Conservation (phyloP, 2,113 vertebrate genomes). For the Xenopus borealis region DNA sequence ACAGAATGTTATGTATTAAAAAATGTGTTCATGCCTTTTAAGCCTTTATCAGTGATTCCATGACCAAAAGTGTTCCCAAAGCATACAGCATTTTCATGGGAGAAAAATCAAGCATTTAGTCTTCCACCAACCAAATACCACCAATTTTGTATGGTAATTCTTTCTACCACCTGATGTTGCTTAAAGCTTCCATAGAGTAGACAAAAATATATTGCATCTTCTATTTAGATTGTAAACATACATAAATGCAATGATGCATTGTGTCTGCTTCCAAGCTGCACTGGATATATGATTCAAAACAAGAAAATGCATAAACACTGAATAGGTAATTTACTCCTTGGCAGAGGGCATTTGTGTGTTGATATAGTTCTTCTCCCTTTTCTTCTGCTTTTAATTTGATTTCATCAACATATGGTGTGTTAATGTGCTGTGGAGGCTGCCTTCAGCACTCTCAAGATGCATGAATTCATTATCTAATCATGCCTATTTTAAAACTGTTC, state of each 20-base stretch:
- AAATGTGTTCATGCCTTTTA: too few relatives aligned
- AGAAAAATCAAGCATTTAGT: too few relatives aligned
- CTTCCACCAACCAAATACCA: too few relatives aligned
- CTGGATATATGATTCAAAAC: background rate
- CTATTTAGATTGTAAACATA: too few relatives aligned
- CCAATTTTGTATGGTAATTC: too few relatives aligned
- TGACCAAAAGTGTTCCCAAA: too few relatives aligned
- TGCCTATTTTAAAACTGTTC: constrained; percentile 41
- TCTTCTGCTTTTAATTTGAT: constrained; percentile 18
- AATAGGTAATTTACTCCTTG: background rate
- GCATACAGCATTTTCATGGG: too few relatives aligned
- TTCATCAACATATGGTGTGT: constrained; percentile 43
- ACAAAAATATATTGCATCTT: too few relatives aligned
- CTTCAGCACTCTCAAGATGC: constrained; percentile 33
- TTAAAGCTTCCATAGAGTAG: too few relatives aligned
- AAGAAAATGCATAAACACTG: constrained; percentile 1
- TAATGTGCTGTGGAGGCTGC: constrained; percentile 34
- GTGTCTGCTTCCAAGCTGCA: background rate
- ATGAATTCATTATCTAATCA: constrained; percentile 46
- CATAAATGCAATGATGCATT: background rate
- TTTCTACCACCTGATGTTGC: too few relatives aligned
- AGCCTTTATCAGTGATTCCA: too few relatives aligned
- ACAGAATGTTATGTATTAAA: too few relatives aligned
- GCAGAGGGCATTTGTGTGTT: constrained; percentile 1
- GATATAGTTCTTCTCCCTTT: constrained; percentile 1